Evolutionary conservation across 2,888 invertebrate genomes (phyloP), one percentile per base, ranked within the genome.

Genomic region (Choristoneura rosaceana): DNA sequence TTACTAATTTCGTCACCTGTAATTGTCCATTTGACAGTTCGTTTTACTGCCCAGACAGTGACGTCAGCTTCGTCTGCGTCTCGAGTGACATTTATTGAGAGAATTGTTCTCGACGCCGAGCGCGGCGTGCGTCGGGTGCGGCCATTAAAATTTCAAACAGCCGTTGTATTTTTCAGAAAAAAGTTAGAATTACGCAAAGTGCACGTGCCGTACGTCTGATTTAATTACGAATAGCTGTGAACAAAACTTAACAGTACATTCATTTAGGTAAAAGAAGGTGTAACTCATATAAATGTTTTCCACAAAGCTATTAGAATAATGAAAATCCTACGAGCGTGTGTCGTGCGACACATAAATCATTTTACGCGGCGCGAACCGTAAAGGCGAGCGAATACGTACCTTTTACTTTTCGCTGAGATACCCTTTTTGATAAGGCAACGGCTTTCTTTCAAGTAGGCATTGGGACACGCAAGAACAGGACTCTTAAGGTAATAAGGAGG

Each of bases 361-460:
- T 71, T 62, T 34, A 55, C 12, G 34, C 47, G 34, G 45, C 67
- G 17, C 41, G 47, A 38, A 12, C 50, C 60, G 60, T 41, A 65
- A 58, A 34, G 55, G 17, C 33, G 62, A 58, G 47, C 45, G 41
- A n/a, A 62, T 17, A 17, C 7, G 25, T 55, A 55, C 55, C 75
- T 78, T 78, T 78, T 78, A 77, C 77, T 77, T 77, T 77, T 76
- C 74, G 73, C 62, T 55, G 33, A 68, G 68, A 79, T 76, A 76
- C 74, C 77, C 76, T 75, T 74, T 74, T 62, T 73, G 74, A 78
- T 79, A 77, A 73, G 60, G 14, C 59, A 45, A 34, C 14, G 66
- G 60, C 71, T 71, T 71, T 71, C 71, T 71, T 71, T 58, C 41
- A 55, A 62, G 58, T 71, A 45, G 34, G 67, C 60, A 58, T 55